phyloP scores from a whole-genome alignment of 2,113 vertebrate genomes.

The Salvelinus fontinalis region DNA sequence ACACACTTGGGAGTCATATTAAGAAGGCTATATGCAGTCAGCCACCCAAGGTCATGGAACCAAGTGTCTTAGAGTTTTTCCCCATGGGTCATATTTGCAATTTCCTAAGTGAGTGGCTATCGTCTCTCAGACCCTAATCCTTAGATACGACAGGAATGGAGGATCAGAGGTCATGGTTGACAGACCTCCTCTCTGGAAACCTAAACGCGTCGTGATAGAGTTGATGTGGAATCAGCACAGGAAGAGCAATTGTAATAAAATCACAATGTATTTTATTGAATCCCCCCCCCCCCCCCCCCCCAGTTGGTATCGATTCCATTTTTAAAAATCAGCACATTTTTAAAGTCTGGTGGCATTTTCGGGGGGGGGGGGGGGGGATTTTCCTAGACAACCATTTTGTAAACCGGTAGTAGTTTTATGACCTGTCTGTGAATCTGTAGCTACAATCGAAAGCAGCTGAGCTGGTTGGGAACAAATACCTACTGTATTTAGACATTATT shows the following conservation, averaged over 20 bases:
- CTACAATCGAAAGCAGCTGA: conserved; percentile 63
- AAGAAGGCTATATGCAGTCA: background rate
- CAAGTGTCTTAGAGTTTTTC: background rate
- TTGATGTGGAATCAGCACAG: background rate
- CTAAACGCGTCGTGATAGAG: background rate
- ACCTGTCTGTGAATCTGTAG: conserved; percentile 59
- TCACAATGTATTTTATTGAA: background rate
- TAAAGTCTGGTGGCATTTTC: background rate
- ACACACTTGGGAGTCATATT: background rate
- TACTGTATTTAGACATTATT: conserved; percentile 63
- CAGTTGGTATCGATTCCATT: too few species aligned
- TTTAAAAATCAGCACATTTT: background rate
- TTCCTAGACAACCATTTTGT: background rate
- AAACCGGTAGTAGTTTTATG: conserved; percentile 40
- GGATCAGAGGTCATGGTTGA: conserved; percentile 22
- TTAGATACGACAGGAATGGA: conserved; percentile 25
- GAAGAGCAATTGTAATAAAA: background rate
- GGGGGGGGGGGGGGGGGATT: background rate
- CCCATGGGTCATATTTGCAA: conserved; percentile 21
- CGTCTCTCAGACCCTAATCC: conserved; percentile 10
- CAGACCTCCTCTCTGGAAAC: background rate
- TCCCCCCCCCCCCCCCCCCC: too few species aligned
- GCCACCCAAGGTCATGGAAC: conserved; percentile 5
- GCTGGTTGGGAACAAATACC: conserved; percentile 62
- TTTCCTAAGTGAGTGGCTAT: conserved; percentile 37